Base-by-base conservation (phyloP, 2,797 vertebrate genomes). In the Periophthalmus magnuspinnatus region DNA sequence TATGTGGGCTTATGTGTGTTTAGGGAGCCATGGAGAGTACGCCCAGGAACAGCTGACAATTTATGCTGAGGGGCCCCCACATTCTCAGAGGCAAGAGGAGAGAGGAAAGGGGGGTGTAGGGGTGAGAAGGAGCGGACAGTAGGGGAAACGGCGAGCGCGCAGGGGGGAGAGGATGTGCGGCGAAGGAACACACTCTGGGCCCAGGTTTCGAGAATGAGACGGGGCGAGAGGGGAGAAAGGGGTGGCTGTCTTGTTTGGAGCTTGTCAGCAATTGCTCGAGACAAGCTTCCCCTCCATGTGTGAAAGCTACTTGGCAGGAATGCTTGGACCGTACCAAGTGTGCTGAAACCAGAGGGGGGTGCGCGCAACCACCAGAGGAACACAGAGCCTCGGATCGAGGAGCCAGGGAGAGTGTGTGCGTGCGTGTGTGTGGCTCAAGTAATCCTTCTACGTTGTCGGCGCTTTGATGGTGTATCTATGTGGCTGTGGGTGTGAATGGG, bases 251-350 rank as follows among this genome's bases (percentile, higher is more conserved):
- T 96, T 95, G 95, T 95, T 96, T 96, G 95, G 95, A 95, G 95
- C 95, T 96, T 95, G 96, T 96, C 96, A 97, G 95, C 96, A 95
- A 95, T 95, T 95, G 95, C 95, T 94, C 91, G 94, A 96, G 95
- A 96, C 94, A 95, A 95, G 94, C 94, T 95, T 93, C 89, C 87
- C 89, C 89, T 95, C 95, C 94, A 95, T 96, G 95, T 96, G 96
- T 96, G 95, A 96, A 95, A 95, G 95, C 95, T 93, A 93, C 96
- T 96, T 95, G 95, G 96, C 95, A 95, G 95, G 95, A 96, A 97
- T 95, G 95, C 93, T 95, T 92, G 95, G 96, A 90, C 93, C 34
- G 89, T 96, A 96, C 96, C 95, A 97, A 96, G 93, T 95, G 92
- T 79, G 83, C 79, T 84, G 72, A 82, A 88, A 76, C 84, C 83